Evolutionary conservation across 92 coral and sea anemone genomes (phyloP).

Genomic region (Zoanthus gigantus): DNA sequence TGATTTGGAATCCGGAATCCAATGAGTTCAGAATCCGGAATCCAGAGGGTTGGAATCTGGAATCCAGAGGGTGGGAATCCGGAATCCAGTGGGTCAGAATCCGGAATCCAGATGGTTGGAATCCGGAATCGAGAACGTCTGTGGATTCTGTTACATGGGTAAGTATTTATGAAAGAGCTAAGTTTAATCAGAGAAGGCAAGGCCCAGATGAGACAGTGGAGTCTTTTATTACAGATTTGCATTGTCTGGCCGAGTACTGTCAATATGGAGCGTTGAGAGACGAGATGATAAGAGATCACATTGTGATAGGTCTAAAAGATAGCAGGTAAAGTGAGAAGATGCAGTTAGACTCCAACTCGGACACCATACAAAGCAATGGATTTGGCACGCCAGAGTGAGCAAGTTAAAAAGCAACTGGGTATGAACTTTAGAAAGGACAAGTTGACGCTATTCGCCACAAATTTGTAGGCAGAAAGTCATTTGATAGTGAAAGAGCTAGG

Average conservation of each 20-base stretch:
- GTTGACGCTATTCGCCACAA: slow-evolving; percentile 8
- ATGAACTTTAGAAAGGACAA: slow-evolving; percentile 8
- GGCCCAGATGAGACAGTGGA: slow-evolving; percentile 16
- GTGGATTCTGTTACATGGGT: no score
- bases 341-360: slow-evolving; percentile 13
- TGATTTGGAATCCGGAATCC: no score
- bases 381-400: slow-evolving; percentile 35
- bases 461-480: slow-evolving; percentile 3
- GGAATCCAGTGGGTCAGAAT: no score
- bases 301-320: slow-evolving; percentile 33
- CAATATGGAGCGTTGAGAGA: slow-evolving; percentile 23
- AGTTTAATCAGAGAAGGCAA: slow-evolving; percentile 6
- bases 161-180: slow-evolving; percentile 35
- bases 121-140: no score
- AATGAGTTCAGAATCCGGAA: no score
- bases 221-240: slow-evolving; percentile 26
- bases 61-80: no score
- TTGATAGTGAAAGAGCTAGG: slow-evolving; percentile 4
- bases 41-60: no score
- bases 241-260: slow-evolving; percentile 15
- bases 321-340: slow-evolving; percentile 14
- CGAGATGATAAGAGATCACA: slow-evolving; percentile 25
- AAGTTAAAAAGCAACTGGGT: slow-evolving; percentile 22
- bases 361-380: slow-evolving; percentile 17
- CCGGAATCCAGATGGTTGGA: no score